phyloP scores from a whole-genome alignment of 2,797 vertebrate species.

The Calcarius lapponicus region DNA sequence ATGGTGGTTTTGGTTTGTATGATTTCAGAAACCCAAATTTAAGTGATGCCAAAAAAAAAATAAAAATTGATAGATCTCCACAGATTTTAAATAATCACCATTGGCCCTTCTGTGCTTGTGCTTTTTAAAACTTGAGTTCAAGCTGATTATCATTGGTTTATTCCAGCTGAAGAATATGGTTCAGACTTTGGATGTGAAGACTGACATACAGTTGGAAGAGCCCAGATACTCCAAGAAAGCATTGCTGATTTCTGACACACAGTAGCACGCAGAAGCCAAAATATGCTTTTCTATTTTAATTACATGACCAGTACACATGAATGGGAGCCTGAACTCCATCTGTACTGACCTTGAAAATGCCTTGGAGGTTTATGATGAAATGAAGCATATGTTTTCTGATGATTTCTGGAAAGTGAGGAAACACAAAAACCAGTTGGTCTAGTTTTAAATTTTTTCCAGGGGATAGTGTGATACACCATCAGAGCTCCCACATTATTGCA shows the following conservation, averaged over 20 bases:
- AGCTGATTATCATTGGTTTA: neutral
- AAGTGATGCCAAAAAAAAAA: neutral
- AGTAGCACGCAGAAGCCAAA: neutral
- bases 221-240: neutral
- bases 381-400: slow-evolving; percentile 10
- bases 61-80: accelerated
- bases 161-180: neutral
- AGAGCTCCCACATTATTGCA: neutral
- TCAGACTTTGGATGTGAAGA: neutral
- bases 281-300: slow-evolving; percentile 22
- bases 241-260: neutral
- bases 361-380: slow-evolving; percentile 21
- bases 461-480: neutral
- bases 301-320: slow-evolving; percentile 6
- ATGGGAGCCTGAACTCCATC: slow-evolving; percentile 9
- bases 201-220: neutral
- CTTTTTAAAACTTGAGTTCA: neutral
- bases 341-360: slow-evolving; percentile 38
- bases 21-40: neutral
- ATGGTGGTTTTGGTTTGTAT: neutral
- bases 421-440: neutral
- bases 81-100: neutral
- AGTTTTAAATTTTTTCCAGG: neutral
- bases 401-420: neutral
- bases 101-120: neutral